Evolutionary conservation across 2,888 invertebrate species (phyloP).

Genomic region (Epirrita christyi): DNA sequence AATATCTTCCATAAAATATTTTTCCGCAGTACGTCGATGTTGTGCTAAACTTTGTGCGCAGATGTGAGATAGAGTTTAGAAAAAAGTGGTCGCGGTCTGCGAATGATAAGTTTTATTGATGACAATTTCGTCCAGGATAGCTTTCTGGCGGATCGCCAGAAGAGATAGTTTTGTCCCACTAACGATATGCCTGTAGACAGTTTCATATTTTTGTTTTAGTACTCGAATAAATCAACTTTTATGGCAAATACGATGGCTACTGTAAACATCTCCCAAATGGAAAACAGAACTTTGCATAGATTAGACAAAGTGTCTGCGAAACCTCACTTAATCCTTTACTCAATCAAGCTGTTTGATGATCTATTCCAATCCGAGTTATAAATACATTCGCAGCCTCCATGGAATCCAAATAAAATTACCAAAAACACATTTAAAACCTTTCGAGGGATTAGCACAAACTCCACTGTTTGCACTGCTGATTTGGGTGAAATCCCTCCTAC

Average conservation of each 20-base stretch:
- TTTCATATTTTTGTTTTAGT: constrained; percentile 39
- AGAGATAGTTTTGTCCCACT: constrained; percentile 58
- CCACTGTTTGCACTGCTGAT: constrained; percentile 41
- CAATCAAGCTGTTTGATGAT: constrained; percentile 7
- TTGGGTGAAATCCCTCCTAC: constrained; percentile 43
- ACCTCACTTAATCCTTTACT: constrained; percentile 5
- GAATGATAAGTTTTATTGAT: constrained; percentile 68
- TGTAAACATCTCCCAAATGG: constrained; percentile 3
- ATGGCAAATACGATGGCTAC: constrained; percentile 23
- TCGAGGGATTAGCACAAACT: constrained; percentile 28
- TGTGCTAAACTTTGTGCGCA: constrained; percentile 45
- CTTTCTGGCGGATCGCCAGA: constrained; percentile 63
- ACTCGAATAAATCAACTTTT: constrained; percentile 36
- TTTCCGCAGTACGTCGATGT: constrained; percentile 37
- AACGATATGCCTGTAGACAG: constrained; percentile 51
- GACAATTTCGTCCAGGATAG: constrained; percentile 59
- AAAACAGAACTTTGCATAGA: constrained; percentile 1
- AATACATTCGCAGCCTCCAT: constrained; percentile 3
- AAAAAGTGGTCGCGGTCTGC: constrained; percentile 51
- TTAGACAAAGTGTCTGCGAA: constrained; percentile 1
- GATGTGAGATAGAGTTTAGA: constrained; percentile 53
- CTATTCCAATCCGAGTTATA: background rate
- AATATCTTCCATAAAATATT: constrained; percentile 19
- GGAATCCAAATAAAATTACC: constrained; percentile 25
- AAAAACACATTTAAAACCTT: constrained; percentile 29